phyloP scores from a whole-genome alignment of 37 sponge, comb jelly and placozoan species.

The Lycopodina hypogea region DNA sequence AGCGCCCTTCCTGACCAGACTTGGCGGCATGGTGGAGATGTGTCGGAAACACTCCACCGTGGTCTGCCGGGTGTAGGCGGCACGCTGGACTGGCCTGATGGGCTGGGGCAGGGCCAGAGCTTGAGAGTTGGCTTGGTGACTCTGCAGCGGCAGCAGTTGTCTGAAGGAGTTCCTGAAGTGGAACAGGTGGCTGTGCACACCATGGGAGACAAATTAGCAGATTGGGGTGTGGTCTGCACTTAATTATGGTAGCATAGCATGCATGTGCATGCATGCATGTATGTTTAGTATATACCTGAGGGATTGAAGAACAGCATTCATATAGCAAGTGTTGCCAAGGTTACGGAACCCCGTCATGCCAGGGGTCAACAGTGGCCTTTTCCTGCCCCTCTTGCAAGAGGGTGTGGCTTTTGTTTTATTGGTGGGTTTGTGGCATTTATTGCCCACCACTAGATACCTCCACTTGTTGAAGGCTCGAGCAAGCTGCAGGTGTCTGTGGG shows the following conservation, averaged over 20 bases:
- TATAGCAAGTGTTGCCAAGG: slow-evolving; percentile 87
- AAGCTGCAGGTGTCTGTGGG: neutral
- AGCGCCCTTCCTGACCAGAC: slow-evolving; percentile 3
- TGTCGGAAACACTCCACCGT: slow-evolving; percentile 69
- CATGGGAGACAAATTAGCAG: neutral
- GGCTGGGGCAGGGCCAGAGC: neutral
- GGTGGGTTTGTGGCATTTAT: neutral
- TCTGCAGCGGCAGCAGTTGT: slow-evolving; percentile 16
- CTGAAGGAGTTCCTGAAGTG: slow-evolving; percentile 63
- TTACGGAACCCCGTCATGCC: slow-evolving; percentile 81
- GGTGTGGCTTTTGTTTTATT: slow-evolving; percentile 1
- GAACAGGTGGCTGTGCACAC: slow-evolving; percentile 47
- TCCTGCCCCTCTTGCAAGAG: neutral
- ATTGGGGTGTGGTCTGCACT: neutral
- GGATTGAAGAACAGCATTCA: slow-evolving; percentile 77
- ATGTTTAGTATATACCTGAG: slow-evolving; percentile 76
- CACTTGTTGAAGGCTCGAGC: slow-evolving; percentile 2
- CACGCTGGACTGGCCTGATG: neutral
- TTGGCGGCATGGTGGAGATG: neutral
- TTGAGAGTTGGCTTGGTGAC: neutral
- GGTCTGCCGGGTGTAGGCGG: slow-evolving; percentile 63
- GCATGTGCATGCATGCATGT: neutral
- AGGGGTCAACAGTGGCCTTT: slow-evolving; percentile 29
- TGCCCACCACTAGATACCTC: neutral
- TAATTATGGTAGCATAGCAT: neutral